These are phyloP conservation scores for Patella ulyssiponensis DNA, from an alignment of 2,888 invertebrate species.

Conservation along the genomic window DNA sequence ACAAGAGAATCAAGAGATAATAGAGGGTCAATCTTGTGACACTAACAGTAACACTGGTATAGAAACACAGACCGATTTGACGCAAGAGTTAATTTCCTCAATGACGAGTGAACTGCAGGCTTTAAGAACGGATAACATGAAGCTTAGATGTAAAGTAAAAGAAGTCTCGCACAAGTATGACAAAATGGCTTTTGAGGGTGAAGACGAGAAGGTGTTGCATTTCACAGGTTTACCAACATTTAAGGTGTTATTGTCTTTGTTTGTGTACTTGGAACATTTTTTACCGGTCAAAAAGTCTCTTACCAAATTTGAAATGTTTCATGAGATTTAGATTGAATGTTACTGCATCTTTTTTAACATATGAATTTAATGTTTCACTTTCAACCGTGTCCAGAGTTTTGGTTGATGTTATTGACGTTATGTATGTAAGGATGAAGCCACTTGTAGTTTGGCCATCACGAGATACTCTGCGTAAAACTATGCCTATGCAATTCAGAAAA, in stretches of 20 bases:
- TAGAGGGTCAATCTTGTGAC: too few species aligned
- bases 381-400: too few species aligned
- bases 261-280: neutral
- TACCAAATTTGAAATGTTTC: neutral
- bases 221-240: neutral
- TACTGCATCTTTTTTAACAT: too few species aligned
- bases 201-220: neutral
- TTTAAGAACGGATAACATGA: neutral
- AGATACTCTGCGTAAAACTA: too few species aligned
- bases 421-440: too few species aligned
- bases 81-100: neutral
- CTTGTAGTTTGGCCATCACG: too few species aligned
- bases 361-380: too few species aligned
- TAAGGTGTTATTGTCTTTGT: neutral
- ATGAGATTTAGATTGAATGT: neutral
- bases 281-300: neutral
- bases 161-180: neutral
- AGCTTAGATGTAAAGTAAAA: neutral
- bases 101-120: neutral
- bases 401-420: too few species aligned
- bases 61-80: neutral
- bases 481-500: too few species aligned
- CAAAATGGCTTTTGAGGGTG: neutral
- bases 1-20: too few species aligned
- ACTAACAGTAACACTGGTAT: too few species aligned